Percentiles rank a stretch among this genome's conserved stretches.
Evolutionary conservation across 2,797 vertebrate genomes (phyloP).

Genomic region (Argya squamiceps): DNA sequence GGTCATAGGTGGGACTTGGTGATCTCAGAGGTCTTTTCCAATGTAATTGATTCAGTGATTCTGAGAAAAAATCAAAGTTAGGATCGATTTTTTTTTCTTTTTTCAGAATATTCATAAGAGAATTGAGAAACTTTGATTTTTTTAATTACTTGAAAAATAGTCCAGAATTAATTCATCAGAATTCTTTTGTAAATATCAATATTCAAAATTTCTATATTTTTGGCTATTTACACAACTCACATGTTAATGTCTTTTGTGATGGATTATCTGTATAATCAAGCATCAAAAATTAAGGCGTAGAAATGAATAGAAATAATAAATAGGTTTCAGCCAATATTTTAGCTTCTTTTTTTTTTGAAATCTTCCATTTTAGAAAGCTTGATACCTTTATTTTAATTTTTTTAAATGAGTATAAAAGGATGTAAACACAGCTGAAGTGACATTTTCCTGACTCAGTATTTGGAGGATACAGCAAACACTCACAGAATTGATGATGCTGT

Average conservation of each 20-base stretch:
- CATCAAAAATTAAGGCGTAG: background rate
- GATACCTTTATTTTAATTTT: background rate
- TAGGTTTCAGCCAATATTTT: background rate
- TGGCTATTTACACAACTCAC: background rate
- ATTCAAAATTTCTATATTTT: background rate
- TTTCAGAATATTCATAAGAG: background rate
- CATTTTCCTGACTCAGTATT: conserved; percentile 43
- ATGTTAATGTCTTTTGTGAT: background rate
- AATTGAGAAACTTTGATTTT: background rate
- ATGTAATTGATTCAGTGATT: background rate
- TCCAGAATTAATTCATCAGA: background rate
- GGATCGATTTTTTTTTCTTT: background rate
- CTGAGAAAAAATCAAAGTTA: background rate
- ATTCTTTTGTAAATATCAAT: background rate
- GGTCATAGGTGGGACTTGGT: accelerated
- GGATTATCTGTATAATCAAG: background rate
- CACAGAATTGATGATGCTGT: background rate
- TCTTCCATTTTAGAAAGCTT: background rate
- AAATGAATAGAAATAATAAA: background rate
- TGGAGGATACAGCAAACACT: background rate
- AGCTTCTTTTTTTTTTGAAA: background rate
- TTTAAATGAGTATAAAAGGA: background rate
- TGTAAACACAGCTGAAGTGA: conserved; percentile 15
- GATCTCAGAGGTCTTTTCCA: background rate
- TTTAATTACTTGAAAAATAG: background rate